These are phyloP conservation scores for Entomobrya proxima DNA, from an alignment of 2,888 invertebrate species.

Conservation along the genomic window DNA sequence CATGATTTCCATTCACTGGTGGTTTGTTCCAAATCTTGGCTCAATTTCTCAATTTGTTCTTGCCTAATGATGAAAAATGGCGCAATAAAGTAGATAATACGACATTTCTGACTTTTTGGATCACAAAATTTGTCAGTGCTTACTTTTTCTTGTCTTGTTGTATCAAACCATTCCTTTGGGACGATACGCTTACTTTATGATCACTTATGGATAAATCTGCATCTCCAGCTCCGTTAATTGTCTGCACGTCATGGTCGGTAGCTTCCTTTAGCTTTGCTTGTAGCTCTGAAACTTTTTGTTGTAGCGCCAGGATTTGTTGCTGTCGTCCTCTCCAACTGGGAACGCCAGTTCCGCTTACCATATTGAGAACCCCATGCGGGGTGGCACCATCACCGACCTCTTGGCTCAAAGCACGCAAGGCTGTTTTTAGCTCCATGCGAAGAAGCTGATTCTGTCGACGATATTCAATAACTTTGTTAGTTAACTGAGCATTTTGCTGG, in stretches of 20 bases:
- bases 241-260: too few species aligned
- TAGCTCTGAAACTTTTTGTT: conserved; percentile 83
- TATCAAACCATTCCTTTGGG: conserved; percentile 49
- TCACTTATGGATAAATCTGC: too few species aligned
- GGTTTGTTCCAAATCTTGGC: conserved; percentile 81
- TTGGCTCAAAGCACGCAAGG: conserved; percentile 81
- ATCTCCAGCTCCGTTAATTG: background rate
- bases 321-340: conserved; percentile 87
- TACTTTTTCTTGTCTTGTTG: conserved; percentile 64
- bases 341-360: conserved; percentile 77
- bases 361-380: conserved; percentile 79
- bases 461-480: conserved; percentile 74
- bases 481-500: conserved; percentile 69
- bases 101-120: background rate
- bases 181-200: background rate
- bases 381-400: conserved; percentile 86
- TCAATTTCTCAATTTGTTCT: conserved; percentile 81
- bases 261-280: conserved; percentile 79
- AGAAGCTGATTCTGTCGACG: conserved; percentile 84
- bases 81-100: background rate
- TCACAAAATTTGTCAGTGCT: conserved; percentile 1
- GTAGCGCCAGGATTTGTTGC: conserved; percentile 85
- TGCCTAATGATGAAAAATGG: conserved; percentile 75
- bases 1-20: conserved; percentile 81
- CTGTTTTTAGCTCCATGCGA: conserved; percentile 82